A percentile compares a stretch with the other conserved stretches of the same genome.
These are phyloP conservation scores for Heterochromis multidens DNA, from an alignment of 2,113 vertebrate genomes.

Conservation along the genomic window DNA sequence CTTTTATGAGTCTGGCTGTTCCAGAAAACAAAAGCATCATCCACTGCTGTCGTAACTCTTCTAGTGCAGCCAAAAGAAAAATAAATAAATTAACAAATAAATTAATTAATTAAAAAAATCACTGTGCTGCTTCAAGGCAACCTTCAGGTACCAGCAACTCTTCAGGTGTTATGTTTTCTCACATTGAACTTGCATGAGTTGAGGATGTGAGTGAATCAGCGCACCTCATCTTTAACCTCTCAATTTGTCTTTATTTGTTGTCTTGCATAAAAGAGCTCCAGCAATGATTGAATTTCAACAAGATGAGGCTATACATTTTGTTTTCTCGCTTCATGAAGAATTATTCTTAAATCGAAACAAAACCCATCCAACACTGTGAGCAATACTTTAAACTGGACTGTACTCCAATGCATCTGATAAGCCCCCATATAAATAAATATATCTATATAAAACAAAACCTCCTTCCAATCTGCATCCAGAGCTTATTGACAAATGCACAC, in stretches of 20 bases:
- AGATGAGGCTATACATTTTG: background rate
- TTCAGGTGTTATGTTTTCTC: background rate
- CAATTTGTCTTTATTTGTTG: background rate
- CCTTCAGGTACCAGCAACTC: background rate
- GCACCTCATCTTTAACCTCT: too few relatives aligned
- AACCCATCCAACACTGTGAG: background rate
- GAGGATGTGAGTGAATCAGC: background rate
- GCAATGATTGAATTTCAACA: background rate
- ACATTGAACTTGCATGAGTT: background rate
- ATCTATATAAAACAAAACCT: background rate
- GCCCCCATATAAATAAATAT: background rate
- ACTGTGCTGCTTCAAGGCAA: background rate
- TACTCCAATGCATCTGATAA: background rate
- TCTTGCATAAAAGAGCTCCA: background rate
- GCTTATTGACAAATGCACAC: background rate
- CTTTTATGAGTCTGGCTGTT: background rate
- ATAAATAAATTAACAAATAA: background rate
- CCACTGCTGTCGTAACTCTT: background rate
- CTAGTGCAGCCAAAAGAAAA: background rate
- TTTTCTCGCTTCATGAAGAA: background rate
- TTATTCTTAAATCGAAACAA: background rate
- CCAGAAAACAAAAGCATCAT: background rate
- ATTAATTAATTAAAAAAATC: too few relatives aligned
- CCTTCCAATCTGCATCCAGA: background rate
- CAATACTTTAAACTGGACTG: background rate